A percentile compares a stretch with the other conserved stretches of the same genome.
Conservation (phyloP, 2,797 vertebrate species). For the Nannoperca australis region DNA sequence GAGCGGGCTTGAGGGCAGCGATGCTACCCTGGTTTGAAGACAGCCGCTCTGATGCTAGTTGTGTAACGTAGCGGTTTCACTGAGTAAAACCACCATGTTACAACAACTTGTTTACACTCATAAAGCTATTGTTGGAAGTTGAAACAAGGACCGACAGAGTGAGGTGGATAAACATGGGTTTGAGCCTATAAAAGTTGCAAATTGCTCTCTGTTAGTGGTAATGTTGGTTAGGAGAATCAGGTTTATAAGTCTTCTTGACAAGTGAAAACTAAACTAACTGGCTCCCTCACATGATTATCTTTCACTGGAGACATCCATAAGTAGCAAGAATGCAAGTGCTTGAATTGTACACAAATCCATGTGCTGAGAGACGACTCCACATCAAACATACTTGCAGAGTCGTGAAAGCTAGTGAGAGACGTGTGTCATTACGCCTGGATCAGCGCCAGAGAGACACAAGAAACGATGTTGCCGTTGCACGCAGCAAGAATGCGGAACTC, state of each 20-base stretch:
- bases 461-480: not conserved
- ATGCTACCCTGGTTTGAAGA: not conserved
- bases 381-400: not conserved
- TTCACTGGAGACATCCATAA: not conserved
- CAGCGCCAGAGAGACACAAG: constrained; percentile 9
- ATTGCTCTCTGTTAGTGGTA: not conserved
- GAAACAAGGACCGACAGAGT: not conserved
- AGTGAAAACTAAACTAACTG: not conserved
- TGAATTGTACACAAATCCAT: not conserved
- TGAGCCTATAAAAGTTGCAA: not conserved
- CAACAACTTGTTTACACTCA: not conserved
- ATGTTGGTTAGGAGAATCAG: not conserved
- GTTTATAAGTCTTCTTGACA: not conserved
- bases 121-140: not conserved
- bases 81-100: not conserved
- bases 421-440: constrained; percentile 9
- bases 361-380: constrained; percentile 3
- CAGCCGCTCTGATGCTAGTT: not conserved
- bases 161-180: not conserved
- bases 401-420: not conserved
- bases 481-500: constrained; percentile 9
- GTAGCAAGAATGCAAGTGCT: not conserved
- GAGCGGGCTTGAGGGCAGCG: not conserved
- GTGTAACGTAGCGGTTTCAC: not conserved
- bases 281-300: not conserved